These are phyloP conservation scores for Erebia palarica DNA, from an alignment of 2,888 invertebrate genomes.

Conservation along the genomic window DNA sequence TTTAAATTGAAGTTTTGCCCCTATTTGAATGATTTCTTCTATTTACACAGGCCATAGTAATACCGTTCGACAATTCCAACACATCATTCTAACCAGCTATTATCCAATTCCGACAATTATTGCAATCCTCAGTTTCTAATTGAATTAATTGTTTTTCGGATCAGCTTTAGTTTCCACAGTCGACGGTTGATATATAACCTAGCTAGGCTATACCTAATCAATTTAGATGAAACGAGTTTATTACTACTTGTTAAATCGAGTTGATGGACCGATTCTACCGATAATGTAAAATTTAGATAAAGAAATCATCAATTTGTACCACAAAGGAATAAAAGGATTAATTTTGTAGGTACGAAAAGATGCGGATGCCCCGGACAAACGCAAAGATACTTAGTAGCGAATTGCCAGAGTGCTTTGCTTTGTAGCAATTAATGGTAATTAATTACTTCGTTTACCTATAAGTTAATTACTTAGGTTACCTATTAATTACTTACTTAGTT, in stretches of 20 bases:
- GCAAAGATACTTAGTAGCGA: not conserved
- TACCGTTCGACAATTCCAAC: not conserved
- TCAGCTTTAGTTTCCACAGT: constrained; percentile 4
- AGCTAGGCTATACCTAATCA: not conserved
- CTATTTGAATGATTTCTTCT: too few relatives aligned
- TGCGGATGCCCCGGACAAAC: too few relatives aligned
- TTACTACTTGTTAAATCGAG: constrained; percentile 7
- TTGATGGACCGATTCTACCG: constrained; percentile 14
- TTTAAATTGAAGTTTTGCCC: too few relatives aligned
- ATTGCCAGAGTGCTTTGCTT: not conserved
- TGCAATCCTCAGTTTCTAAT: not conserved
- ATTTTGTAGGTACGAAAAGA: not conserved
- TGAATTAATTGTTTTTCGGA: not conserved
- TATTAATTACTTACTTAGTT: too few relatives aligned
- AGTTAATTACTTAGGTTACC: too few relatives aligned
- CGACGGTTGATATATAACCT: constrained; percentile 1
- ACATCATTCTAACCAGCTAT: not conserved
- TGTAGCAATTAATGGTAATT: too few relatives aligned
- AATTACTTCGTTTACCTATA: too few relatives aligned
- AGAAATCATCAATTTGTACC: not conserved
- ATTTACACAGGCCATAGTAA: not conserved
- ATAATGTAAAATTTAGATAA: not conserved
- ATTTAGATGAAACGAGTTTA: constrained; percentile 13
- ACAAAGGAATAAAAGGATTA: not conserved
- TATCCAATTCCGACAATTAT: constrained; percentile 14